Percentiles rank a stretch among this genome's conserved stretches.
phyloP scores from a whole-genome alignment of 1,140 invertebrate species.

The Sarcophaga peregrina region DNA sequence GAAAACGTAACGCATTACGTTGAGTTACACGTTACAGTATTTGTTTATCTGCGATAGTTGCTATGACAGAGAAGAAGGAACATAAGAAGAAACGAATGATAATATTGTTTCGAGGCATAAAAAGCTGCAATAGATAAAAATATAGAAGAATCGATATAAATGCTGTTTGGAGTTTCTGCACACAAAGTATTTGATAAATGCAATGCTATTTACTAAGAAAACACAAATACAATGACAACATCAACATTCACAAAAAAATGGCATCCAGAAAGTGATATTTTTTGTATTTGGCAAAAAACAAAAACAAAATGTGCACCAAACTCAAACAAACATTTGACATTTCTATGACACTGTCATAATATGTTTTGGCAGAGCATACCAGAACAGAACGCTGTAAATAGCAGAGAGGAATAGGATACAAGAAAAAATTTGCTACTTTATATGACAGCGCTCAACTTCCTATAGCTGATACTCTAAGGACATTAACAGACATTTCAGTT shows the following conservation, averaged over 20 bases:
- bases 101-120: too few species aligned
- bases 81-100: too few species aligned
- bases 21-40: too few species aligned
- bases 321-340: conserved; percentile 24
- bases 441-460: background rate
- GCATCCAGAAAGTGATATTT: background rate
- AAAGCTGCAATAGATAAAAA: too few species aligned
- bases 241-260: too few species aligned
- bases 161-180: too few species aligned
- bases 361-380: conserved; percentile 3
- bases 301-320: background rate
- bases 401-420: background rate
- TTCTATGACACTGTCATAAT: conserved; percentile 23
- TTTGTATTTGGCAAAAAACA: conserved; percentile 1
- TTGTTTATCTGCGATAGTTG: too few species aligned
- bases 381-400: background rate
- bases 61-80: too few species aligned
- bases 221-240: background rate
- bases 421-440: background rate
- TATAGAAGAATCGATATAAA: too few species aligned
- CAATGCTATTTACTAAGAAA: background rate
- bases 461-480: background rate
- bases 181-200: background rate
- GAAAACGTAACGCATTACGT: too few species aligned
- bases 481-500: background rate